Evolutionary conservation across 2,888 invertebrate genomes (phyloP).

Genomic region (Phyto melanocephala): DNA sequence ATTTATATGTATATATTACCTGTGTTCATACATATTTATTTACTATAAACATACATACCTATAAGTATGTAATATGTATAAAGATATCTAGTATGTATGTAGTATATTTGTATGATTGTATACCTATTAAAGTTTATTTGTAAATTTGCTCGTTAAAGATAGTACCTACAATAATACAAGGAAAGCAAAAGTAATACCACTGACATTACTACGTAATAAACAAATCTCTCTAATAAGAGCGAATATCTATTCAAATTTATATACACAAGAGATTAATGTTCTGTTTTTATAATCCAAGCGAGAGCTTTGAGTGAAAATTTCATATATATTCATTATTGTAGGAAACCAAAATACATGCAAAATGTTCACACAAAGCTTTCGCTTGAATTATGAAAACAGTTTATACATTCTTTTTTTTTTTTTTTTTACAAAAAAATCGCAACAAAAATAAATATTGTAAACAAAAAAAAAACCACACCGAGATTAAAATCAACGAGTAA

Average conservation of each 20-base stretch:
- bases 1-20: neutral
- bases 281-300: no score
- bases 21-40: no score
- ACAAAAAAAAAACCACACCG: constrained; percentile 12
- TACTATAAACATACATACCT: no score
- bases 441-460: constrained; percentile 31
- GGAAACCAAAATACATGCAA: no score
- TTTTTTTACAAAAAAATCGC: constrained; percentile 7
- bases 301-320: no score
- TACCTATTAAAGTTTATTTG: neutral
- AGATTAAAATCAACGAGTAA: constrained; percentile 30
- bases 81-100: no score
- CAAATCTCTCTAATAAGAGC: neutral
- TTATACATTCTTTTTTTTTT: no score
- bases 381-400: no score
- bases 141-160: neutral
- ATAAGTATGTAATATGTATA: no score
- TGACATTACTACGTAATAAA: neutral
- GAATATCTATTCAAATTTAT: neutral
- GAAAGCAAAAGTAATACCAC: constrained; percentile 57
- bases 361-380: no score
- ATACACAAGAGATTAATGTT: constrained; percentile 2
- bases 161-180: constrained; percentile 13
- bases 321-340: no score
- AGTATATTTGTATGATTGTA: neutral